Evolutionary conservation across 2,888 invertebrate genomes (phyloP), one percentile per base, ranked within the genome.

Genomic region (Colletes collaris): DNA sequence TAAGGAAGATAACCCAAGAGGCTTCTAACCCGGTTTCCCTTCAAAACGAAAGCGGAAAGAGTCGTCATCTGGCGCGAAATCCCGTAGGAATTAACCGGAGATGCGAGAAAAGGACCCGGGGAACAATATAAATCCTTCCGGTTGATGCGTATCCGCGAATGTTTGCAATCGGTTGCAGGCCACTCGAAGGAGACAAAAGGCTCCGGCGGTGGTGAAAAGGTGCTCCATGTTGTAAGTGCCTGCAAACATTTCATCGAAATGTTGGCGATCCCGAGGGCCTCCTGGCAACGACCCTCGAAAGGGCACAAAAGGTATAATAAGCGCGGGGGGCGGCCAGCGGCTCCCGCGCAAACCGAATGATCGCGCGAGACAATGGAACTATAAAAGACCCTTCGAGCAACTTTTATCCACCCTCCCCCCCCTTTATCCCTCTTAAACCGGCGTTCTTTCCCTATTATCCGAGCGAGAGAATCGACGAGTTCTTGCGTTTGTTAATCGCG

Each of bases 161-260:
- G 78, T 77, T 84, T 83, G 86, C 84, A 19, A 76, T 81, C 65
- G 81, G 55, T 65, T 52, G 70, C 53, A n/a, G 19, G 49, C 59
- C 67, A 63, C 79, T 66, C 65, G 46, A 80, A 35, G 13, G 40
- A 11, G 11, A 79, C 83, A 84, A 82, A 78, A 60, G 73, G 60
- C 46, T 53, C 35, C 3, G 10, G 11, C 19, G 55, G 40, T 53
- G 56, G n/a, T 46, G 71, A 56, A 73, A 76, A 76, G 74, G 67
- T 76, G 62, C 64, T 72, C 55, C n/a, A 37, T 6, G 10, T 13
- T 46, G 49, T 56, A 71, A 79, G 84, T 74, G 62, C 44, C 55
- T 55, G 82, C 78, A 78, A 86, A 82, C 79, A 82, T 76, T 86
- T 80, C 85, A 74, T 77, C 74, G 79, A 78, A 46, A 81, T 81